Evolutionary conservation across 1,140 invertebrate species (phyloP), one percentile per base, ranked within the genome.

Genomic region (Periplaneta americana): DNA sequence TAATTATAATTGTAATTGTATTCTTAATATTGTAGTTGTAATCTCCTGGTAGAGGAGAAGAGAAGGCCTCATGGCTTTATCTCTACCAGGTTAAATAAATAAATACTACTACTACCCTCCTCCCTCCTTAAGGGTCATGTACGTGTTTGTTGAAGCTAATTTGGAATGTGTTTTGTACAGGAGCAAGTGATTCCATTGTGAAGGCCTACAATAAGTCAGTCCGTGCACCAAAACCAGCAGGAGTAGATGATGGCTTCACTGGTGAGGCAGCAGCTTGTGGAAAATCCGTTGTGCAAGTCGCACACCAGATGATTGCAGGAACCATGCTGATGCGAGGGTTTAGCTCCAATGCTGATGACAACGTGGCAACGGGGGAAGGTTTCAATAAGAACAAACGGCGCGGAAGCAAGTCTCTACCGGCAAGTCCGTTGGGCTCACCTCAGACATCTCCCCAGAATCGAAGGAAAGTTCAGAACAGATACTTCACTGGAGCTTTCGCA

Each of bases 351-450:
- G 75, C n/a, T 35, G 34, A 39, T 34, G 34, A 28, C 5, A 28
- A 36, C 3, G 39, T 22, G 8, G 28, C 34, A 4, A 18, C 76
- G 4, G 31, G 32, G 18, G 37, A 82, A 57, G 84, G 85, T 31
- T 89, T 89, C 81, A 83, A 87, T 74, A 84, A 88, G 66, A 84
- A 84, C 66, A 83, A 88, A 34, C 87, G 92, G 8, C 88, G 92
- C 77, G 91, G 91, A 34, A 94, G 93, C 84, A 93, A 91, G 87
- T 94, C 93, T 17, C 87, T 95, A 36, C 94, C 94, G 2, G 91
- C 91, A 0, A 92, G 93, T 4, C 94, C 94, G 0, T 86, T 92
- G 1, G 87, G 91, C 34, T 92, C 93, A 6, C 93, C 93, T 0
- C 91, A 88, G 77, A 85, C 86, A 15, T 89, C 89, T 0, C 89